Conservation (phyloP, 2,888 invertebrate species). For the Saturnia pavonia region DNA sequence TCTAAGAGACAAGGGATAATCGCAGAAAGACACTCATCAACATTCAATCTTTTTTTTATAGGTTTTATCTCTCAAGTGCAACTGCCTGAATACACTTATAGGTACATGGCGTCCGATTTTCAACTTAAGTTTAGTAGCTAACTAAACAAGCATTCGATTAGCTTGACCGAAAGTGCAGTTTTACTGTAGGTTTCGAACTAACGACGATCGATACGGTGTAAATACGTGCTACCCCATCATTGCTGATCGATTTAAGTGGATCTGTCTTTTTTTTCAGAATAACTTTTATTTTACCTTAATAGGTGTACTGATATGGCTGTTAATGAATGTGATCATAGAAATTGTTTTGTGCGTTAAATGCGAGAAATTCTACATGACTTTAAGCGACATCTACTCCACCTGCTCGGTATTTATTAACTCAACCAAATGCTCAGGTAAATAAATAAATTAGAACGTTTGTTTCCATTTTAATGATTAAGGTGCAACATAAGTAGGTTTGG, state of each 20-base stretch:
- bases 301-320: background rate
- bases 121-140: background rate
- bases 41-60: too few species aligned
- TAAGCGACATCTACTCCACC: background rate
- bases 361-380: background rate
- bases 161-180: background rate
- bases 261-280: background rate
- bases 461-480: too few species aligned
- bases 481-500: too few species aligned
- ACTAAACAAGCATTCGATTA: background rate
- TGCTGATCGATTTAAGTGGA: background rate
- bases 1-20: too few species aligned
- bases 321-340: background rate
- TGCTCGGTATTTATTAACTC: background rate
- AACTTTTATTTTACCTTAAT: background rate
- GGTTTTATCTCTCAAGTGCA: background rate
- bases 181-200: too few species aligned
- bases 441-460: too few species aligned
- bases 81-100: background rate
- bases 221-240: background rate
- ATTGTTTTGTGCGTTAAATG: background rate
- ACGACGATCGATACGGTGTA: too few species aligned
- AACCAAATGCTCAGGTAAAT: background rate
- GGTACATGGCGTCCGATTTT: too few species aligned
- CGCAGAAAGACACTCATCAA: too few species aligned